These are phyloP conservation scores for Leucoraja erinaceus DNA, from an alignment of 2,113 vertebrate genomes.

Conservation along the genomic window DNA sequence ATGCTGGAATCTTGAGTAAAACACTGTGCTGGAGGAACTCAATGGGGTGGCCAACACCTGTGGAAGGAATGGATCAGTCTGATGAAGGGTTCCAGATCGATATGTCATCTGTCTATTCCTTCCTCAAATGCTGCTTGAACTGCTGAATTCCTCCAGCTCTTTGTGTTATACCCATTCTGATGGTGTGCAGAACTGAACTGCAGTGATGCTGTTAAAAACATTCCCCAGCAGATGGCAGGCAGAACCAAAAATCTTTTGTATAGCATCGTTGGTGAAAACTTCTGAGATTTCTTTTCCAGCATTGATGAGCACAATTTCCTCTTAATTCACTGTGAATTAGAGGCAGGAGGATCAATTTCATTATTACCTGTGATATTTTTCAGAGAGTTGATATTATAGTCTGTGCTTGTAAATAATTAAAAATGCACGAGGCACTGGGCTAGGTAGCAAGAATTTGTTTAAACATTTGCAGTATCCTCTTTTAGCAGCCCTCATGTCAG, in stretches of 20 bases:
- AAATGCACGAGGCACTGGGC: not conserved
- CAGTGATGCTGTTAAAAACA: not conserved
- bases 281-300: not conserved
- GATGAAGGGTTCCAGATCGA: no score
- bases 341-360: not conserved
- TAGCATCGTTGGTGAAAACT: not conserved
- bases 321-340: not conserved
- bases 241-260: not conserved
- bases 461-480: not conserved
- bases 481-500: not conserved
- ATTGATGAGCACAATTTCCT: not conserved
- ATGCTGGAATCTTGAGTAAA: no score
- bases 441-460: not conserved
- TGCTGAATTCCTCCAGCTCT: no score
- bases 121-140: no score
- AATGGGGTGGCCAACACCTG: no score
- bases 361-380: not conserved
- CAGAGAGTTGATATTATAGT: not conserved
- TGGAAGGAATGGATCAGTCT: no score
- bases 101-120: no score
- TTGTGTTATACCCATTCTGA: no score
- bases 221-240: conserved; percentile 32
- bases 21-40: no score
- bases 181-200: not conserved
- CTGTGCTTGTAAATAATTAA: not conserved